Percentiles rank a stretch among this genome's conserved stretches.
phyloP scores from a whole-genome alignment of 2,797 vertebrate genomes.

The Argyrosomus regius region DNA sequence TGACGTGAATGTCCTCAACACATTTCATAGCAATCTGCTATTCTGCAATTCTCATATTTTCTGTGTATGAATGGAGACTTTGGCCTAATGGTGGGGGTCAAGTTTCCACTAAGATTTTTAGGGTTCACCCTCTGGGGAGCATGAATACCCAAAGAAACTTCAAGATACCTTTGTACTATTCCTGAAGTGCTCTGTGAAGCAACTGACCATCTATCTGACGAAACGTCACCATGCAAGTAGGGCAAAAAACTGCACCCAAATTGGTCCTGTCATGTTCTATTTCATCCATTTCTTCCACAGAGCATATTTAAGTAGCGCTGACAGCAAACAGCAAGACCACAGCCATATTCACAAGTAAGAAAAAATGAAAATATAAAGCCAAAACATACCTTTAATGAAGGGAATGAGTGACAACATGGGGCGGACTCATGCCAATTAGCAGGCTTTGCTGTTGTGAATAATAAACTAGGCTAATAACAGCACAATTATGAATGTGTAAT shows the following conservation, averaged over 20 bases:
- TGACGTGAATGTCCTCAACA: not conserved
- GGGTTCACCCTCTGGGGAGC: not conserved
- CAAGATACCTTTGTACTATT: slow-evolving; percentile 1
- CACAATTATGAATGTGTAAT: slow-evolving; percentile 82
- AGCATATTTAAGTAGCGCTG: slow-evolving; percentile 11
- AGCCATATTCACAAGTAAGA: not conserved
- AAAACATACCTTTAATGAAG: slow-evolving; percentile 49
- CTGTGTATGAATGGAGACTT: not conserved
- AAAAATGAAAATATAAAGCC: slow-evolving; percentile 1
- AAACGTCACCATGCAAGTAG: not conserved
- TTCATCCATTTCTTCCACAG: slow-evolving; percentile 1
- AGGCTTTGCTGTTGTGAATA: slow-evolving; percentile 76
- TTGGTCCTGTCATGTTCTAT: not conserved
- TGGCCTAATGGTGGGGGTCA: not conserved
- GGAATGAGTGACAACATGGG: slow-evolving; percentile 49
- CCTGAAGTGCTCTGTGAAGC: not conserved
- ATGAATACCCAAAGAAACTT: not conserved
- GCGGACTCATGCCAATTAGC: slow-evolving; percentile 67
- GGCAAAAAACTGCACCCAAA: not conserved
- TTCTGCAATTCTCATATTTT: not conserved
- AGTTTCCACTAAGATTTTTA: not conserved
- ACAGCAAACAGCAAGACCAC: slow-evolving; percentile 7
- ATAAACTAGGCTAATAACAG: slow-evolving; percentile 77
- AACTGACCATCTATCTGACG: not conserved
- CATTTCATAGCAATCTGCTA: not conserved